phyloP scores from a whole-genome alignment of 2,113 vertebrate species.

The Prochilodus magdalenae region DNA sequence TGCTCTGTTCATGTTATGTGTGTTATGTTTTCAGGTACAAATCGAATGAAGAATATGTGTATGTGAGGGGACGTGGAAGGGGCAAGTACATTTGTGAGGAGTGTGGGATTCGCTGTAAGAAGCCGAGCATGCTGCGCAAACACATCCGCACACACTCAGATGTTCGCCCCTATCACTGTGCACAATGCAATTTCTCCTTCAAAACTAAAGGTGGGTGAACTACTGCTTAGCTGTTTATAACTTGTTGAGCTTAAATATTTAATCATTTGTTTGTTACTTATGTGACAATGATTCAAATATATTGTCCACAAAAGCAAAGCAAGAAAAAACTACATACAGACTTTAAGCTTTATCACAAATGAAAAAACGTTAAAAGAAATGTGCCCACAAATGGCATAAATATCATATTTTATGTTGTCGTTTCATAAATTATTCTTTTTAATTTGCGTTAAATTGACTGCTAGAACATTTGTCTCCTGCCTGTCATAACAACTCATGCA shows the following conservation, averaged over 20 bases:
- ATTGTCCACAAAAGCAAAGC: not conserved
- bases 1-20: constrained; percentile 2
- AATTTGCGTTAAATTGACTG: no score
- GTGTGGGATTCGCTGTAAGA: constrained; percentile 98
- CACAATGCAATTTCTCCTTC: constrained; percentile 98
- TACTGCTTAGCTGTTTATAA: not conserved
- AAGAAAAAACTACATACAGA: no score
- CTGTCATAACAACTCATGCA: no score
- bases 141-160: constrained; percentile 98
- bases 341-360: not conserved
- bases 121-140: constrained; percentile 98
- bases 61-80: constrained; percentile 93
- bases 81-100: constrained; percentile 99
- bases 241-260: no score
- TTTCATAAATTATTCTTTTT: no score
- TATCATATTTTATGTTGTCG: no score
- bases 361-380: not conserved
- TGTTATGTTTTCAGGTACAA: constrained; percentile 82
- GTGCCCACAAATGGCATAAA: not conserved
- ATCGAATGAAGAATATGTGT: constrained; percentile 98
- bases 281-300: not conserved
- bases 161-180: constrained; percentile 95
- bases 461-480: no score
- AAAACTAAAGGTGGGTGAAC: constrained; percentile 95
- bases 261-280: no score